These are phyloP conservation scores for Meteorus sp. DNA, from an alignment of 1,140 invertebrate genomes.

Conservation along the genomic window DNA sequence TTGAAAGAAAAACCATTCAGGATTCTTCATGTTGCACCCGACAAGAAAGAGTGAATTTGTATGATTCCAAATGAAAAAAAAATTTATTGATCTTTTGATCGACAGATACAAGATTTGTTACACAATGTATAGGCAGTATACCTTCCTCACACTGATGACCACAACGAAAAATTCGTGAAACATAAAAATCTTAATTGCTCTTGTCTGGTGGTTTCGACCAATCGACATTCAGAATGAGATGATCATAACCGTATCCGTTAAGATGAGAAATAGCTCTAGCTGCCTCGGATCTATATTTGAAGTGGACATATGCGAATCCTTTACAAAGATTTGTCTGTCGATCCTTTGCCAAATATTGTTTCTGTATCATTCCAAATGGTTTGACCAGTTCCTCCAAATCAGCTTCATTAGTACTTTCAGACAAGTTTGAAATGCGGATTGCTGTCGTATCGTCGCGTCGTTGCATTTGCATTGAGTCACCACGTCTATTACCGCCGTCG, in stretches of 20 bases:
- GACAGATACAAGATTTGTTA: too few relatives aligned
- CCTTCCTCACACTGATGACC: too few relatives aligned
- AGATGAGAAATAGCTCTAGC: conserved; percentile 86
- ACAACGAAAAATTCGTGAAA: background rate
- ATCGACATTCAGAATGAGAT: conserved; percentile 96
- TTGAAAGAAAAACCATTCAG: too few relatives aligned
- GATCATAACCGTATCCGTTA: conserved; percentile 96
- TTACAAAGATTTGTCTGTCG: conserved; percentile 80
- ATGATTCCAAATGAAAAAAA: too few relatives aligned
- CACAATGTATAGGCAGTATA: too few relatives aligned
- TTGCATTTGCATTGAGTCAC: conserved; percentile 72
- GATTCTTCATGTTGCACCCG: too few relatives aligned
- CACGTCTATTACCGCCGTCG: conserved; percentile 75
- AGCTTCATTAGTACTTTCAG: conserved; percentile 91
- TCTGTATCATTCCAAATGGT: conserved; percentile 83
- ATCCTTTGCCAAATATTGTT: conserved; percentile 89
- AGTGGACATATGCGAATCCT: conserved; percentile 97
- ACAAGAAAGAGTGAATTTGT: too few relatives aligned
- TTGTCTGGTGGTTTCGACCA: conserved; percentile 87
- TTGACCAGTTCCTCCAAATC: conserved; percentile 96
- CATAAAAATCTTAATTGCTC: background rate
- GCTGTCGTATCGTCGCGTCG: conserved; percentile 82
- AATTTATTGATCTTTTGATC: too few relatives aligned
- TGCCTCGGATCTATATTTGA: conserved; percentile 86
- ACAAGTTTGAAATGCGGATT: conserved; percentile 96